phyloP scores from a whole-genome alignment of 2,888 invertebrate species.

The Villa cingulata region DNA sequence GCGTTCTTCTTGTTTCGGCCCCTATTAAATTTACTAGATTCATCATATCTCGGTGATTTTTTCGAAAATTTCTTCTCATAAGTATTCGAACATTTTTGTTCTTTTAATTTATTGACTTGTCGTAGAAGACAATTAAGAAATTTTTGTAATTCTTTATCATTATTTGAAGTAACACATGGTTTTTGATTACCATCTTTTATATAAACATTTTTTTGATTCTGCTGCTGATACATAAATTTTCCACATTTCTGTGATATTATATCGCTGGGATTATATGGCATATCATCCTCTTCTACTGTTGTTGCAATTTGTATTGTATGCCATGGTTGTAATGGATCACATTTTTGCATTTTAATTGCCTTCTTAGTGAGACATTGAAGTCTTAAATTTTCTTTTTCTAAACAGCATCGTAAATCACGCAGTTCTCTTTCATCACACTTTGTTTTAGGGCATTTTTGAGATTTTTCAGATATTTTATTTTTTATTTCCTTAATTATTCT shows the following conservation, averaged over 20 bases:
- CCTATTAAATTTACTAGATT: no score
- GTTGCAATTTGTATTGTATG: conserved; percentile 25
- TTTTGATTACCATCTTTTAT: not conserved
- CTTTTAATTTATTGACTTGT: not conserved
- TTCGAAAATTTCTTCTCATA: not conserved
- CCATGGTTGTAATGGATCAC: conserved; percentile 25
- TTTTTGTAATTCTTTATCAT: not conserved
- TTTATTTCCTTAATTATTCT: conserved; percentile 26
- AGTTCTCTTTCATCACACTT: conserved; percentile 26
- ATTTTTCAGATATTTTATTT: conserved; percentile 22
- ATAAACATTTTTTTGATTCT: not conserved
- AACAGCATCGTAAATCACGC: conserved; percentile 23
- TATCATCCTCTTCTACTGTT: conserved; percentile 27
- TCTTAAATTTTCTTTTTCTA: conserved; percentile 30
- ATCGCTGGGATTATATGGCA: conserved; percentile 9
- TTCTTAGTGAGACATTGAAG: conserved; percentile 24
- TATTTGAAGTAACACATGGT: not conserved
- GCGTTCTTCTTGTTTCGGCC: conserved; percentile 9
- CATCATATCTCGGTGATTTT: not conserved
- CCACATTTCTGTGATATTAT: not conserved
- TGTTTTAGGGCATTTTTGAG: conserved; percentile 21
- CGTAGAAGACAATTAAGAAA: not conserved
- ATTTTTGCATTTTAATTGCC: conserved; percentile 27
- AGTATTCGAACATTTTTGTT: not conserved
- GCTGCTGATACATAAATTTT: not conserved